A percentile compares a stretch with the other conserved stretches of the same genome.
Evolutionary conservation across 2,113 vertebrate species (phyloP).

Genomic region (Empidonax alnorum): DNA sequence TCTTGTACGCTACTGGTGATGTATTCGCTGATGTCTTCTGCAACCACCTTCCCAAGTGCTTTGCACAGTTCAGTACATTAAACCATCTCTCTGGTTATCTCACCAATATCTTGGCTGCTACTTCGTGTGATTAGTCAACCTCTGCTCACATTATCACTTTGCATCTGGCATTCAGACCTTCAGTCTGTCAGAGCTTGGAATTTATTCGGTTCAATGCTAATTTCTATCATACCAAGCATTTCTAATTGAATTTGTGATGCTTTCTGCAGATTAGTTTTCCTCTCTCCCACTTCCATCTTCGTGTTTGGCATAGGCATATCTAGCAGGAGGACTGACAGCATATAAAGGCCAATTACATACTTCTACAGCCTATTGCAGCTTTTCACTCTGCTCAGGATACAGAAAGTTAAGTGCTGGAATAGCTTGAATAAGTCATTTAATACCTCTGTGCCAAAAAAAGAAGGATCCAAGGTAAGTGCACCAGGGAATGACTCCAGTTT

Average conservation of each 20-base stretch:
- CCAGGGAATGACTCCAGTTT: neutral
- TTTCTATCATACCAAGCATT: constrained; percentile 41
- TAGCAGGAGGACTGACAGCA: constrained; percentile 5
- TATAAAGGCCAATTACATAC: neutral
- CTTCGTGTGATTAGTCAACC: neutral
- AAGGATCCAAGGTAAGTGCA: constrained; percentile 3
- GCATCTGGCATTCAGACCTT: constrained; percentile 36
- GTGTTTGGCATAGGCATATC: neutral
- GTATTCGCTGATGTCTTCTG: neutral
- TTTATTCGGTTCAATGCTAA: constrained; percentile 45
- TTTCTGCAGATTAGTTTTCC: constrained; percentile 55
- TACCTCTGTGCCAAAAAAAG: constrained; percentile 1
- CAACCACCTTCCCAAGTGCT: neutral
- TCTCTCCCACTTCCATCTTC: neutral
- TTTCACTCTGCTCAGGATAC: neutral
- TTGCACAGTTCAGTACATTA: neutral
- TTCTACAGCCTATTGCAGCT: neutral
- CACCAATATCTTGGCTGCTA: neutral
- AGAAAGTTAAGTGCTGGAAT: constrained; percentile 1
- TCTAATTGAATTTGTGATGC: constrained; percentile 56
- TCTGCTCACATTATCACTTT: constrained; percentile 31
- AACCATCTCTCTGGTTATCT: neutral
- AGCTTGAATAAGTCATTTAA: constrained; percentile 31
- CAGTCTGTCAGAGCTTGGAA: constrained; percentile 34
- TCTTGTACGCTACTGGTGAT: neutral